Conservation (phyloP, 2,113 vertebrate species). For the Dipodomys merriami region DNA sequence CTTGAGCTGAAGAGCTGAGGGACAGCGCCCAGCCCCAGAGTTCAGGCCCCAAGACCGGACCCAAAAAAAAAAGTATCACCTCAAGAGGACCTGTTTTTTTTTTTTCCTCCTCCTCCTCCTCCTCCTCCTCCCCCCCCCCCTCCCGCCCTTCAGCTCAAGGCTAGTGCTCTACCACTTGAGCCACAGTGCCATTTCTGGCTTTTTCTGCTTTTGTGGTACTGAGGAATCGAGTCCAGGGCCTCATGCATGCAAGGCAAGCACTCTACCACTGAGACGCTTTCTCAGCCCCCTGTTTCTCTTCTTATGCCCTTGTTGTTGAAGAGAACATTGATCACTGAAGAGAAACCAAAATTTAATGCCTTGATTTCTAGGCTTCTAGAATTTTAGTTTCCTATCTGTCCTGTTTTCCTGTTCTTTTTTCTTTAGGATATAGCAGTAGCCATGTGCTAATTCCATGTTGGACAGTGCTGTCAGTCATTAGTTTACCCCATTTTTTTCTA, state of each 20-base stretch:
- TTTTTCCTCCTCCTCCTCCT: background rate
- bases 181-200: no score
- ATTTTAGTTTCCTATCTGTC: background rate
- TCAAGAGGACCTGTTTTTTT: background rate
- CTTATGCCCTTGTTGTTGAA: background rate
- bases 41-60: no score
- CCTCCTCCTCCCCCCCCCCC: no score
- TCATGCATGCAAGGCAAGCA: no score
- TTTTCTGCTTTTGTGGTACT: no score
- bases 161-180: no score
- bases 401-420: background rate
- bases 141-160: no score
- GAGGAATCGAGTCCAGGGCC: no score
- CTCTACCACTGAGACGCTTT: no score
- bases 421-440: constrained; percentile 41
- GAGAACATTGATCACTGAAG: constrained; percentile 14
- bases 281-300: background rate
- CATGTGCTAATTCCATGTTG: constrained; percentile 8
- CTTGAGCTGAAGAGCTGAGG: no score
- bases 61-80: background rate
- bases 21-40: no score
- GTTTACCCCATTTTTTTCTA: constrained; percentile 55
- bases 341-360: constrained; percentile 21
- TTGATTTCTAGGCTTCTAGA: background rate
- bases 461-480: constrained; percentile 60